phyloP scores from a whole-genome alignment of 1,140 invertebrate species.

The Leptinotarsa defecta region DNA sequence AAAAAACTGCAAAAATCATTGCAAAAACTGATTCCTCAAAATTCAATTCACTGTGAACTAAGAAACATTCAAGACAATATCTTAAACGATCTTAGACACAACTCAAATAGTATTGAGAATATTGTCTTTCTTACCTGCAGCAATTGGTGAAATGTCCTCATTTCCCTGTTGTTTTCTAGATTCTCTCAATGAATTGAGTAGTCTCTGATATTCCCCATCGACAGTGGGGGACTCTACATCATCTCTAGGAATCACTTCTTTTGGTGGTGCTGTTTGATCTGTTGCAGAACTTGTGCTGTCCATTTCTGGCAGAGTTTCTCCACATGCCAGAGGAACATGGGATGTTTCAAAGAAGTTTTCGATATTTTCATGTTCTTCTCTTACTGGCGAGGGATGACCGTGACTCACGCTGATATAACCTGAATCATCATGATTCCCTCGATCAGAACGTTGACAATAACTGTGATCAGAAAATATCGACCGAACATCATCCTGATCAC shows the following conservation, averaged over 20 bases:
- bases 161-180: not conserved
- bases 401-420: not conserved
- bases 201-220: conserved; percentile 16
- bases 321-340: not conserved
- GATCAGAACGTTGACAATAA: conserved; percentile 1
- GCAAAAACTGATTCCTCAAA: no score
- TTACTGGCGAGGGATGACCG: not conserved
- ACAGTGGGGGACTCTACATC: not conserved
- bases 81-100: no score
- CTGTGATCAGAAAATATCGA: conserved; percentile 12
- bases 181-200: not conserved
- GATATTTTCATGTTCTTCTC: not conserved
- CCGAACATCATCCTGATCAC: not conserved
- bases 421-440: conserved; percentile 8
- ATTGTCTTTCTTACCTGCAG: not conserved
- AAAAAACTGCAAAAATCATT: no score
- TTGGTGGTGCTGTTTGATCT: not conserved
- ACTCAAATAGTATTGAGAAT: no score
- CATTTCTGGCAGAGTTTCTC: not conserved
- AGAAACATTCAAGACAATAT: no score
- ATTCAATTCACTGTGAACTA: no score
- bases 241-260: not conserved
- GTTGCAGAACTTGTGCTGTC: not conserved
- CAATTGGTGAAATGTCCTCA: not conserved
- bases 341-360: not conserved